A percentile compares a stretch with the other conserved stretches of the same genome.
Conservation (phyloP, 2,797 vertebrate species). For the Acipenser oxyrinchus region DNA sequence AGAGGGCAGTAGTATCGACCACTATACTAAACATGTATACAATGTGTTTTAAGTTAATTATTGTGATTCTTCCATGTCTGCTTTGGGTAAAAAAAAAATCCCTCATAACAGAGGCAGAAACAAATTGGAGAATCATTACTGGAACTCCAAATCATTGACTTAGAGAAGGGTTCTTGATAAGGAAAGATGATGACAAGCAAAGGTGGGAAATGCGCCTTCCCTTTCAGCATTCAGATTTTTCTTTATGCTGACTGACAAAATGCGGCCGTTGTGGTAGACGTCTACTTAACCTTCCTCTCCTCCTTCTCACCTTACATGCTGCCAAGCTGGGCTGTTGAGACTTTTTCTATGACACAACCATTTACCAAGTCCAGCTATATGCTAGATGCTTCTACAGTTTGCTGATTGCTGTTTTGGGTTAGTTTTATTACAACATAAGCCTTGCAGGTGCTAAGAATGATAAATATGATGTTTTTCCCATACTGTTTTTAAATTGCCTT, state of each 20-base stretch:
- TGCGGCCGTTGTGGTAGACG: background rate
- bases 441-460: no score
- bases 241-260: background rate
- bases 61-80: no score
- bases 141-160: background rate
- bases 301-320: background rate
- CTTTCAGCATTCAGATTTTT: conserved; percentile 5
- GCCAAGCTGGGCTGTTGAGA: background rate
- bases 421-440: no score
- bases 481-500: no score
- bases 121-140: background rate
- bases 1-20: no score
- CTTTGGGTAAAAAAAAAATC: no score
- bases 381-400: background rate
- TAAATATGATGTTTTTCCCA: no score
- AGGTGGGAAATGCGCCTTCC: background rate
- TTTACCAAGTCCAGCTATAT: conserved; percentile 1
- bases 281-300: conserved; percentile 25
- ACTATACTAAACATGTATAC: no score
- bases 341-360: background rate
- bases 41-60: no score
- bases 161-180: conserved; percentile 6
- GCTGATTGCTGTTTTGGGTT: background rate
- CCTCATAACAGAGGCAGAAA: no score
- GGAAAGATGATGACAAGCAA: conserved; percentile 4